Base-by-base conservation (phyloP, 2,113 vertebrate species). In the Vimba vimba region DNA sequence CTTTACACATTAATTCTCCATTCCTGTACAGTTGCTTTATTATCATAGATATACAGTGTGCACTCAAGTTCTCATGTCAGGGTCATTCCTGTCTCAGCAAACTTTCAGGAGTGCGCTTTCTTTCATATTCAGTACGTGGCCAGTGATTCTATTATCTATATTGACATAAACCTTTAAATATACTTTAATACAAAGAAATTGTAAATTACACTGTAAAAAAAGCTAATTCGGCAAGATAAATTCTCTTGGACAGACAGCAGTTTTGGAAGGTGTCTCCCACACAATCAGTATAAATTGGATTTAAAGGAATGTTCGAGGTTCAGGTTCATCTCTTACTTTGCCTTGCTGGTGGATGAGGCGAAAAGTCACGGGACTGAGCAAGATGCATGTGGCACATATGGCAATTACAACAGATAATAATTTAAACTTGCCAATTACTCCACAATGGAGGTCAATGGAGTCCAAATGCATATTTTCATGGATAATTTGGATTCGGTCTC, bases 151-250 rank as follows among this genome's bases (percentile, higher is more conserved):
- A 21, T 30, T 47, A 62, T 5, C n/a, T 80, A 80, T 23, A 60
- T 64, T 47, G 43, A 80, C 59, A 64, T 47, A 81, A 17, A 66
- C 60, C 7, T 81, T 64, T 45, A 81, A 47, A 81, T 81, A 66
- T 81, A 81, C 39, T 81, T 21, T 47, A 66, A 66, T 45, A 66
- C 36, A 81, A 81, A 47, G 12, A 50, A 75, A 27, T 25, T 79
- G 3, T 27, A 23, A 30, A 27, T 27, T 45, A 60, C 55, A 79
- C 12, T 39, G 52, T 59, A n/a, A 23, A 55, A 71, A 25, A 27
- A 55, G 19, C 5, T 36, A 0, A 55, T 57, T 78, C 52, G 6
- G 52, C 19, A n/a, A 74, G 71, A 75, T 75, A 75, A n/a, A 57
- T 59, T 33, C 9, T 59, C 55, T 36, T 79, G 10, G 52, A 39